Evolutionary conservation across 2,888 invertebrate genomes (phyloP).

Genomic region (Cinara cedri): DNA sequence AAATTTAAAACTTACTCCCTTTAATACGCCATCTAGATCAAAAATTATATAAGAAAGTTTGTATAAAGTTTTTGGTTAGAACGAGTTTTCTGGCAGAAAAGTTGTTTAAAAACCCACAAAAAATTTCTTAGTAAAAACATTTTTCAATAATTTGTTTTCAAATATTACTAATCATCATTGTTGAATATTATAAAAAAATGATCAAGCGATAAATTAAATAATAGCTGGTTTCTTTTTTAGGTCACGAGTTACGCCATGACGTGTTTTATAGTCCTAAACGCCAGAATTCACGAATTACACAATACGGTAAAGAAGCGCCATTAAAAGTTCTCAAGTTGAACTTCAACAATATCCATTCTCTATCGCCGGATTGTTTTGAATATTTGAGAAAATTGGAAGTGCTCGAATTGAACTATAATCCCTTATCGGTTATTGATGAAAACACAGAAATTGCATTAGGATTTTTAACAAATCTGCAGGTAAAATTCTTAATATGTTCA

Average conservation of each 20-base stretch:
- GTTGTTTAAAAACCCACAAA: too few relatives aligned
- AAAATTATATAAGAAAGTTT: too few relatives aligned
- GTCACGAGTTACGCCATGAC: slow-evolving; percentile 10
- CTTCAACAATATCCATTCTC: slow-evolving; percentile 45
- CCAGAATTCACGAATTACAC: background rate
- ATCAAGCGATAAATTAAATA: too few relatives aligned
- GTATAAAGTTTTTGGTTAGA: too few relatives aligned
- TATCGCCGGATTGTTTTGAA: slow-evolving; percentile 45
- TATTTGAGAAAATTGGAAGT: slow-evolving; percentile 47
- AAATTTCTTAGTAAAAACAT: too few relatives aligned
- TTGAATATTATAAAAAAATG: too few relatives aligned
- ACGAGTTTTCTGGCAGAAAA: too few relatives aligned
- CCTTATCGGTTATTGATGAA: slow-evolving; percentile 44
- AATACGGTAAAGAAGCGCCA: slow-evolving; percentile 11
- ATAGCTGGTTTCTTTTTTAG: slow-evolving; percentile 24
- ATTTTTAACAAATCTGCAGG: slow-evolving; percentile 49
- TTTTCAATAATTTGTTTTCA: too few relatives aligned
- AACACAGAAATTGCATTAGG: slow-evolving; percentile 51
- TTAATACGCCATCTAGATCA: too few relatives aligned
- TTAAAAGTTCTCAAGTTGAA: slow-evolving; percentile 46
- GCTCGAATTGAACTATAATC: slow-evolving; percentile 56
- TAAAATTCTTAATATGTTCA: too few relatives aligned
- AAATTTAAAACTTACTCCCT: too few relatives aligned
- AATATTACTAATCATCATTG: too few relatives aligned
- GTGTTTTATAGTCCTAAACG: background rate